phyloP scores from a whole-genome alignment of 92 coral and sea anemone genomes.

The Zoanthus solanderi region DNA sequence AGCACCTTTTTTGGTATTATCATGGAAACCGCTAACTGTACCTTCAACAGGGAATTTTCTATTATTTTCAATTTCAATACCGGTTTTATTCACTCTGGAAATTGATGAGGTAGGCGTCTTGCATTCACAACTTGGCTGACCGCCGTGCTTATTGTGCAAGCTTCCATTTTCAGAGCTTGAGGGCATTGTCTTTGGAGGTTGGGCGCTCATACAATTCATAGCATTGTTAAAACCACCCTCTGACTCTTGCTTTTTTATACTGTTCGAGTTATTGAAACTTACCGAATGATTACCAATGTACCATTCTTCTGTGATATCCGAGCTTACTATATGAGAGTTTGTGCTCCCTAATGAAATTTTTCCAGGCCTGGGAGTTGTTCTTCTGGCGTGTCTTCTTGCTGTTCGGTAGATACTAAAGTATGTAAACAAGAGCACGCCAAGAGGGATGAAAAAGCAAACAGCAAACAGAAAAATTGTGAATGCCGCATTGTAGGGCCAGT shows the following conservation, averaged over 20 bases:
- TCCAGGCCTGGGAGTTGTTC: conserved; percentile 79
- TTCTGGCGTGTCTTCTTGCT: conserved; percentile 73
- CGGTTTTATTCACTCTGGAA: not conserved
- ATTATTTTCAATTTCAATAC: not conserved
- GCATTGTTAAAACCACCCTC: not conserved
- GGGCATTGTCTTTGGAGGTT: not conserved
- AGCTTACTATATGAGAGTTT: not conserved
- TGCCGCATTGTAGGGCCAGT: conserved; percentile 73
- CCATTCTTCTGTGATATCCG: not conserved
- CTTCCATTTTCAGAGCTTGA: not conserved
- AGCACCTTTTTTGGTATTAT: not conserved
- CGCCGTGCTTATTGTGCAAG: not conserved
- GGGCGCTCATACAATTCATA: not conserved
- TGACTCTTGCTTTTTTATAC: not conserved
- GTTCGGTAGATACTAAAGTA: conserved; percentile 74
- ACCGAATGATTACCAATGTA: not conserved
- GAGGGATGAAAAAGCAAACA: conserved; percentile 84
- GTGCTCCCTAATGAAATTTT: conserved; percentile 17
- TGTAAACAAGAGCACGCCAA: conserved; percentile 71
- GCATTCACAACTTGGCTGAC: not conserved
- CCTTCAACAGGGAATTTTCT: not conserved
- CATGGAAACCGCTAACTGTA: not conserved
- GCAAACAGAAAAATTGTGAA: conserved; percentile 76
- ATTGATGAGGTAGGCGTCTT: not conserved
- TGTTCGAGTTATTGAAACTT: not conserved